These are phyloP conservation scores for Barypeithes pellucidus DNA, from an alignment of 2,888 invertebrate species.

Conservation along the genomic window DNA sequence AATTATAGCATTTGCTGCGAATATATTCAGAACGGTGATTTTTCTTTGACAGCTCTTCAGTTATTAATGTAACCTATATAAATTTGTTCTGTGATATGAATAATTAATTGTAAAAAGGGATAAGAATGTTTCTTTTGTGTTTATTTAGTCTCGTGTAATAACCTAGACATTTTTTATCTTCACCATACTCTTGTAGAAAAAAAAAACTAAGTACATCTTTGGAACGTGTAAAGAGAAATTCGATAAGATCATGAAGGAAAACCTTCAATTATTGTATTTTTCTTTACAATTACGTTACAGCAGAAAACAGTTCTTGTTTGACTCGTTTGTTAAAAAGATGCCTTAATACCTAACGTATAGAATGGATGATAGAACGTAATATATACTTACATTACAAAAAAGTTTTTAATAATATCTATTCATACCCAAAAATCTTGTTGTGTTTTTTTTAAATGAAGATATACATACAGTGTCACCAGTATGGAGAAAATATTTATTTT, in stretches of 20 bases:
- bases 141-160: constrained; percentile 16
- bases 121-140: constrained; percentile 40
- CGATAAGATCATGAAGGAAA: no score
- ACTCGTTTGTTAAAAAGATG: constrained; percentile 65
- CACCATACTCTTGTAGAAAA: constrained; percentile 1
- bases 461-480: no score
- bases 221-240: constrained; percentile 1
- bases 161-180: constrained; percentile 7
- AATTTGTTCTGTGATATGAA: constrained; percentile 53
- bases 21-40: constrained; percentile 20
- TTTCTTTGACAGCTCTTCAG: constrained; percentile 21
- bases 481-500: no score
- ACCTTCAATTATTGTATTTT: constrained; percentile 2
- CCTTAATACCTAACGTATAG: constrained; percentile 56
- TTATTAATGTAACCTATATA: constrained; percentile 49
- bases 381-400: background rate
- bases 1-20: background rate
- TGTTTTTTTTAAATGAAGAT: no score
- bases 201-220: constrained; percentile 6
- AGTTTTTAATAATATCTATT: background rate
- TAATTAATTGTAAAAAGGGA: constrained; percentile 54
- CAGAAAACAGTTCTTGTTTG: constrained; percentile 6
- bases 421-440: background rate
- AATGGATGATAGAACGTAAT: constrained; percentile 29
- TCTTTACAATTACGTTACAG: constrained; percentile 17